A percentile compares a stretch with the other conserved stretches of the same genome.
These are phyloP conservation scores for Panagrolaimus sp. DNA, from an alignment of 1,140 invertebrate species.

Conservation along the genomic window DNA sequence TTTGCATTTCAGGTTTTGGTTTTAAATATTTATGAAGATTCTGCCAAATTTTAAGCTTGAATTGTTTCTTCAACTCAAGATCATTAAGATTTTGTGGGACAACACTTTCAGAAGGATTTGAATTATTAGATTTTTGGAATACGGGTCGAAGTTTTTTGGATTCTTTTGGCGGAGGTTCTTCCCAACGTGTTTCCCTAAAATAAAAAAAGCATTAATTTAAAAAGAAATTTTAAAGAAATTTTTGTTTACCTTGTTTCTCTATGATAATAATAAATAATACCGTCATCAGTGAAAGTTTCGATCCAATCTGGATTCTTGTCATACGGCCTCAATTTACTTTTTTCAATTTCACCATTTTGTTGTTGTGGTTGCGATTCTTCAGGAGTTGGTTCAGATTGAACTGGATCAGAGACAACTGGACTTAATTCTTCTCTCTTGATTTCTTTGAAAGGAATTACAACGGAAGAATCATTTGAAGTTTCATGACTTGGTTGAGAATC, in stretches of 20 bases:
- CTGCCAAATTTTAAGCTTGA: neutral
- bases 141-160: neutral
- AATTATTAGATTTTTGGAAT: neutral
- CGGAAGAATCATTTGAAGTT: no score
- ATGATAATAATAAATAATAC: conserved; percentile 24
- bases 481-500: no score
- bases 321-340: neutral
- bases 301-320: conserved; percentile 18
- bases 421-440: no score
- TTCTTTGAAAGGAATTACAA: no score
- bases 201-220: neutral
- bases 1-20: neutral
- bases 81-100: no score
- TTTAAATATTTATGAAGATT: neutral
- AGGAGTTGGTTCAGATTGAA: neutral
- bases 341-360: neutral
- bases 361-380: neutral
- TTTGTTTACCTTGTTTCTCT: conserved; percentile 6
- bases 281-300: neutral
- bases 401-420: neutral
- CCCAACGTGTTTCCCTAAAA: conserved; percentile 13
- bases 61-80: neutral
- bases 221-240: neutral
- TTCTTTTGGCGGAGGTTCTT: conserved; percentile 15
- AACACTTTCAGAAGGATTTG: neutral